Percentiles rank a stretch among this genome's conserved stretches.
Evolutionary conservation across 2,888 invertebrate genomes (phyloP).

Genomic region (Sclerodermus sp.): DNA sequence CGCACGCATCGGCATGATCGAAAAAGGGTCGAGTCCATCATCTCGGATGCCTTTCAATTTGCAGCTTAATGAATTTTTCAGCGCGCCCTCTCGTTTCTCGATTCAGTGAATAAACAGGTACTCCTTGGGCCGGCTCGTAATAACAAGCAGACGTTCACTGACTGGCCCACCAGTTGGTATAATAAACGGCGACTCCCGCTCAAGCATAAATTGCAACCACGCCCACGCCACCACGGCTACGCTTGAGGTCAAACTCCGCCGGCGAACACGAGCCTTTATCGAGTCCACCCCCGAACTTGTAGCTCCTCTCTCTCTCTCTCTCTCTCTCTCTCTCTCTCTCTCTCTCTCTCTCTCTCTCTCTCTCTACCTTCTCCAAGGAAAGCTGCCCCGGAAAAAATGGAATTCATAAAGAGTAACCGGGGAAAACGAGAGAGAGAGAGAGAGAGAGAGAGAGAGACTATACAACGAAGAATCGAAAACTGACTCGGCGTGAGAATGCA

Average conservation of each 20-base stretch:
- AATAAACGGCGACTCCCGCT: slow-evolving; percentile 30
- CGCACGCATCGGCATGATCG: no score
- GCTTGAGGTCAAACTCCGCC: slow-evolving; percentile 11
- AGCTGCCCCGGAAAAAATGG: no score
- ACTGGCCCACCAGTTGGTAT: slow-evolving; percentile 16
- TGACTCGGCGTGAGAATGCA: no score
- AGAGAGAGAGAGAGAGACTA: no score
- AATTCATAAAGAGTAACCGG: no score
- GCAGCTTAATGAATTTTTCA: slow-evolving; percentile 43
- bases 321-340: background rate
- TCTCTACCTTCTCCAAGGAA: background rate
- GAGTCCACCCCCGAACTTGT: background rate
- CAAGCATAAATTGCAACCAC: slow-evolving; percentile 32
- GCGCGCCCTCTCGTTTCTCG: slow-evolving; percentile 11
- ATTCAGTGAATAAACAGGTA: slow-evolving; percentile 29
- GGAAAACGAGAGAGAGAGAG: no score
- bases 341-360: no score
- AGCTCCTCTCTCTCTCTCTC: background rate
- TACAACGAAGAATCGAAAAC: no score
- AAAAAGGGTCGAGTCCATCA: no score
- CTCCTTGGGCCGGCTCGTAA: slow-evolving; percentile 21
- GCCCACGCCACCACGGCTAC: slow-evolving; percentile 21
- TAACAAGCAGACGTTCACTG: slow-evolving; percentile 28
- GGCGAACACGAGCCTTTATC: background rate
- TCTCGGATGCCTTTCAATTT: slow-evolving; percentile 39